phyloP scores from a whole-genome alignment of 35 echinoderm and acorn worm genomes.

The Heliocidaris tuberculata region DNA sequence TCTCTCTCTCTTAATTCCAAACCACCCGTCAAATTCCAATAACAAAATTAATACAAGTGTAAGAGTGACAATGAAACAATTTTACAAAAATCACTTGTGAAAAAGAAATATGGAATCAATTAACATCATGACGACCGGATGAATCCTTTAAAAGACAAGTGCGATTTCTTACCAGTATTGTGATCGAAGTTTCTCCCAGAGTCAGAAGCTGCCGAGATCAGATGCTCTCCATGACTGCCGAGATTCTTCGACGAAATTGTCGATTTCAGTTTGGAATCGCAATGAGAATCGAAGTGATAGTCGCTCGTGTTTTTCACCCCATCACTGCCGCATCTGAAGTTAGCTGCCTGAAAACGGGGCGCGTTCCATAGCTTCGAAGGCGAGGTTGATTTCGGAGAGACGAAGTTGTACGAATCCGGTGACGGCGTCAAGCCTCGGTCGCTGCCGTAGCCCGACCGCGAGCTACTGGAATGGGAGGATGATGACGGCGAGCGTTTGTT shows the following conservation, averaged over 20 bases:
- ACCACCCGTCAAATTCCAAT: no score
- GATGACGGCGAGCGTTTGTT: conserved; percentile 13
- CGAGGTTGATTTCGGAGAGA: background rate
- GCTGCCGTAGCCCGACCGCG: background rate
- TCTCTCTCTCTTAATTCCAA: no score
- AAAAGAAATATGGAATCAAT: no score
- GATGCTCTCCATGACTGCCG: background rate
- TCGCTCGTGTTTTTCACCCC: background rate
- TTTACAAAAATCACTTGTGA: no score
- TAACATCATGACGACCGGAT: no score
- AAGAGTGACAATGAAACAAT: no score
- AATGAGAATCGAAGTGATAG: background rate
- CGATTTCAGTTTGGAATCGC: background rate
- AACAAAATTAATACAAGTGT: no score
- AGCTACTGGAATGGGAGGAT: background rate
- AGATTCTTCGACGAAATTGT: background rate
- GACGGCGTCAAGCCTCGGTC: conserved; percentile 29
- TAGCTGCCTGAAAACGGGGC: background rate
- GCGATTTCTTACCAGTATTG: background rate
- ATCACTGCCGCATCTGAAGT: background rate
- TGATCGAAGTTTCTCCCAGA: background rate
- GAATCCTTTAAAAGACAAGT: background rate
- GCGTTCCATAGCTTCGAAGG: background rate
- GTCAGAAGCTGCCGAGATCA: background rate
- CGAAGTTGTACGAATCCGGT: conserved; percentile 23